Evolutionary conservation across 2,888 invertebrate species (phyloP), one percentile per base, ranked within the genome.

Genomic region (Venusia cambrica): DNA sequence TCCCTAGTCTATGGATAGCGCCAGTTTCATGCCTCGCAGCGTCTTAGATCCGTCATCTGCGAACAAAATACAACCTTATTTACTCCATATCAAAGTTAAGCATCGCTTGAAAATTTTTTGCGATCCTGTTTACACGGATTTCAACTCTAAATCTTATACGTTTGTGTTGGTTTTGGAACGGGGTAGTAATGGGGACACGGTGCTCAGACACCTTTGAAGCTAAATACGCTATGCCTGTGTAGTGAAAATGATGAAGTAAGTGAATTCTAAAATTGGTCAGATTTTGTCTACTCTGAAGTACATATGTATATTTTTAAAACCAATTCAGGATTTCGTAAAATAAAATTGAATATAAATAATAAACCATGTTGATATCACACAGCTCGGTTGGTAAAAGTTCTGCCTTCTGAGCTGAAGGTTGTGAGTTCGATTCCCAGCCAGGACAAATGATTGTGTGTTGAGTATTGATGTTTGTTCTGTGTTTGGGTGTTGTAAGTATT

Each of bases 1-100:
- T 78, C 54, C 57, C 73, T 79, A 77, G 67, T 61, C 68, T 62
- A 48, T 61, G 67, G 77, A 79, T 79, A 75, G 73, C 72, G 53
- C 57, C 50, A 64, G 63, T 69, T 66, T 67, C 66, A 66, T 58
- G 64, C 68, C 52, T 62, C 61, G 57, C 47, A 60, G 56, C 70
- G 57, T 61, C 53, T 54, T 53, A 61, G 51, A 56, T 41, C 47
- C 47, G 29, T 12, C 48, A 53, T 58, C 75, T 75, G 75, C 39
- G 45, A 58, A 72, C 69, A 75, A 73, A 61, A 66, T 53, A 32
- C 51, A 40, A 61, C 54, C 36, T 38, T 70, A 48, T 55, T 13
- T 37, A 9, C 26, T 49, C 14, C n/a, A 2, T 0, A 0, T 1
- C 11, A 52, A 32, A 40, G 32, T 20, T 4, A 13, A 5, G 16